phyloP scores from a whole-genome alignment of 2,797 vertebrate genomes.

The Neostethus bicornis region DNA sequence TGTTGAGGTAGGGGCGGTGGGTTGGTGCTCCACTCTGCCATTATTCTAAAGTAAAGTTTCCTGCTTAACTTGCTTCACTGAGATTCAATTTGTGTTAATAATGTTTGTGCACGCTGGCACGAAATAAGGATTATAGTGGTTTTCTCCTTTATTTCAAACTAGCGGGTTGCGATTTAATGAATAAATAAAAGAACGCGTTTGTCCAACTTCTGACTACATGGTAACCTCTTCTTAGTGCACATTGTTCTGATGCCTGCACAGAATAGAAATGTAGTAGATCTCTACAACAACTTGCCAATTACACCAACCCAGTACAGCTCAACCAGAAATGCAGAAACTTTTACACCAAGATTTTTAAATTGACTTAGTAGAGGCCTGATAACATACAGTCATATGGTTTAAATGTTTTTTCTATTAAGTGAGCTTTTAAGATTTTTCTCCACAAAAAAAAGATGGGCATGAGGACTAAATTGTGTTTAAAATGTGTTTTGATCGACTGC shows the following conservation, averaged over 20 bases:
- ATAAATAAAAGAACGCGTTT: neutral
- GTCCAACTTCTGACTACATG: neutral
- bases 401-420: too few species aligned
- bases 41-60: neutral
- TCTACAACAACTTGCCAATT: neutral
- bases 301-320: neutral
- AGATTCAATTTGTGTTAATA: neutral
- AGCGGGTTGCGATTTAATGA: neutral
- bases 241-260: neutral
- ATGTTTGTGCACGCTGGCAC: neutral
- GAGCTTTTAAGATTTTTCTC: too few species aligned
- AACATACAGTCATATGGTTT: too few species aligned
- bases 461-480: too few species aligned
- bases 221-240: neutral
- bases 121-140: neutral
- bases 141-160: neutral
- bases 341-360: too few species aligned
- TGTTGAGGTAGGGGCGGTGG: too few species aligned
- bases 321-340: neutral
- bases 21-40: neutral
- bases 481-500: too few species aligned
- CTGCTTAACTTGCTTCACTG: neutral
- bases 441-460: too few species aligned
- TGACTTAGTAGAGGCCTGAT: too few species aligned
- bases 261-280: neutral